phyloP scores from a whole-genome alignment of 92 coral and sea anemone genomes.

The Porites divaricata region DNA sequence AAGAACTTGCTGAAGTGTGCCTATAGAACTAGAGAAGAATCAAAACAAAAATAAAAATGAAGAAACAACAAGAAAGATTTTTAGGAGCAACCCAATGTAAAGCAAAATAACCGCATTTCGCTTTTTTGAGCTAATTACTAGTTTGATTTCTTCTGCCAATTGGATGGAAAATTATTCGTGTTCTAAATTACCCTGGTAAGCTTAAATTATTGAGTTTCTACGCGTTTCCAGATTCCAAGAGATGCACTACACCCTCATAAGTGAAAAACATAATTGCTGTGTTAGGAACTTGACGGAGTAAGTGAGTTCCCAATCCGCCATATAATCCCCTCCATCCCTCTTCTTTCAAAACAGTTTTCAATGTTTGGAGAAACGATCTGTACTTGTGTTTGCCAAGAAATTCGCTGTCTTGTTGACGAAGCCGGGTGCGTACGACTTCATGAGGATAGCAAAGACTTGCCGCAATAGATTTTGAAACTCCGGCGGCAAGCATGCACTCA shows the following conservation, averaged over 20 bases:
- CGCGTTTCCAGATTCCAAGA: conserved; percentile 38
- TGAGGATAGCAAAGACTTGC: conserved; percentile 93
- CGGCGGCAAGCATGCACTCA: conserved; percentile 92
- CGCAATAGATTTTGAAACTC: conserved; percentile 88
- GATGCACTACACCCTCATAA: conserved; percentile 85
- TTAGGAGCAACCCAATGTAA: too few species aligned
- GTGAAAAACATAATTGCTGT: conserved; percentile 93
- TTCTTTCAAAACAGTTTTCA: conserved; percentile 77
- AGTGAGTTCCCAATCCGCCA: conserved; percentile 91
- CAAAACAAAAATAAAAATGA: too few species aligned
- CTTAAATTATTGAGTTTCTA: background rate
- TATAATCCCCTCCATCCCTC: conserved; percentile 91
- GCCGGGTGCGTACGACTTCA: conserved; percentile 94
- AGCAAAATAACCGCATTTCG: too few species aligned
- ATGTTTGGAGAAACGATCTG: conserved; percentile 75
- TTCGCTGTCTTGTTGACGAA: conserved; percentile 89
- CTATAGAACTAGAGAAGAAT: too few species aligned
- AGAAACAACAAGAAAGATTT: too few species aligned
- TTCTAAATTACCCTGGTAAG: background rate
- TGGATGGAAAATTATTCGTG: too few species aligned
- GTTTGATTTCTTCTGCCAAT: too few species aligned
- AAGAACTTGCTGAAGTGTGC: too few species aligned
- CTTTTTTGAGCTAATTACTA: background rate
- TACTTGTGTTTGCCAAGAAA: conserved; percentile 79
- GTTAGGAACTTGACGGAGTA: conserved; percentile 93